These are phyloP conservation scores for Podarcis lilfordi DNA, from an alignment of 2,797 vertebrate species.

Conservation along the genomic window DNA sequence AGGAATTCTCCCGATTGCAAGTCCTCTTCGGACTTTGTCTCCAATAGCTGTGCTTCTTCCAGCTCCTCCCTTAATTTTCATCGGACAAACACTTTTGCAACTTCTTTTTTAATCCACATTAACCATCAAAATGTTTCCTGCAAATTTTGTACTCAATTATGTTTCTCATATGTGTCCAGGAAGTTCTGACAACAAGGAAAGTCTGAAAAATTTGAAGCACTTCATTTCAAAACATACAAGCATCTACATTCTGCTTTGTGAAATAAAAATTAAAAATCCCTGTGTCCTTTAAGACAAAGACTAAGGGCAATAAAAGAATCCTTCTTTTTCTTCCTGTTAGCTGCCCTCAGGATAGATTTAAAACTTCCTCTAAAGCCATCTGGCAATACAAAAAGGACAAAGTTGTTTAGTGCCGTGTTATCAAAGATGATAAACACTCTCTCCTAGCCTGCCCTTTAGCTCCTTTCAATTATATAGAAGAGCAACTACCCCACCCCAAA, in stretches of 20 bases:
- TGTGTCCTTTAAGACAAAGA: constrained; percentile 32
- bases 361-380: constrained; percentile 43
- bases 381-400: constrained; percentile 25
- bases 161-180: constrained; percentile 64
- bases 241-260: constrained; percentile 40
- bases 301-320: constrained; percentile 25
- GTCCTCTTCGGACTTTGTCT: background rate
- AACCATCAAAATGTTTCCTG: background rate
- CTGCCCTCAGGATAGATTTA: constrained; percentile 27
- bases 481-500: background rate
- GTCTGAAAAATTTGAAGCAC: constrained; percentile 54
- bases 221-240: constrained; percentile 29
- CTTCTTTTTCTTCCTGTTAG: constrained; percentile 51
- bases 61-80: background rate
- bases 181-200: constrained; percentile 53
- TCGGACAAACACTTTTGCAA: background rate
- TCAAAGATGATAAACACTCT: constrained; percentile 40
- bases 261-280: constrained; percentile 41
- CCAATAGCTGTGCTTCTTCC: background rate
- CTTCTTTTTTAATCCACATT: background rate
- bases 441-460: constrained; percentile 30
- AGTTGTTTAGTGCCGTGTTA: constrained; percentile 37
- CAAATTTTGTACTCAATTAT: constrained; percentile 42
- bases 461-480: constrained; percentile 26
- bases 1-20: background rate